Percentiles rank a stretch among this genome's conserved stretches.
These are phyloP conservation scores for Catotricha subobsoleta DNA, from an alignment of 2,888 invertebrate species.

Conservation along the genomic window DNA sequence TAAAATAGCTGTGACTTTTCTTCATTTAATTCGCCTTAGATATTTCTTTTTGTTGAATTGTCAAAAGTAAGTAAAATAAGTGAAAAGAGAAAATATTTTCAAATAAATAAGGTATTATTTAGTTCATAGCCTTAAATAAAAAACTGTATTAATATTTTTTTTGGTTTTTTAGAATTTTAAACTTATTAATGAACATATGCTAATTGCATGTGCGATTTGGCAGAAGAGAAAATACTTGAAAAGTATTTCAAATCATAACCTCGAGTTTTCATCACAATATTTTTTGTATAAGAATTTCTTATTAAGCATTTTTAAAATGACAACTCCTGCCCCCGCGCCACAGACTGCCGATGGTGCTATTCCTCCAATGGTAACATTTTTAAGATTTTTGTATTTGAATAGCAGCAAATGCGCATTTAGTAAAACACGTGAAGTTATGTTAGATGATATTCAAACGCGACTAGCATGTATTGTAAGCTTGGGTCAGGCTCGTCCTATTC, in stretches of 20 bases:
- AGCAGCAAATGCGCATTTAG: too few relatives aligned
- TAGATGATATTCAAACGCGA: not conserved
- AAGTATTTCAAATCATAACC: too few relatives aligned
- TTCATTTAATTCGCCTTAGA: too few relatives aligned
- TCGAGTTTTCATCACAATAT: too few relatives aligned
- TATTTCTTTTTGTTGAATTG: not conserved
- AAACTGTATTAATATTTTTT: too few relatives aligned
- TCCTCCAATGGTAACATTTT: not conserved
- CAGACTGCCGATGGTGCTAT: not conserved
- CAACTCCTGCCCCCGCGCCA: not conserved
- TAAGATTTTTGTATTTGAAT: not conserved
- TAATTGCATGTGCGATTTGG: too few relatives aligned
- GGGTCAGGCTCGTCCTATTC: not conserved
- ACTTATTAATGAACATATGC: too few relatives aligned
- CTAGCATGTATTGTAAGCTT: not conserved
- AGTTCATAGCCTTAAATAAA: too few relatives aligned
- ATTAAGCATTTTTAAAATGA: slow-evolving; percentile 1
- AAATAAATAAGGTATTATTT: not conserved
- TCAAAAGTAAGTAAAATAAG: not conserved
- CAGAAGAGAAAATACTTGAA: too few relatives aligned
- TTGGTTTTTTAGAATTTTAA: too few relatives aligned
- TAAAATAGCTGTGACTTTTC: too few relatives aligned
- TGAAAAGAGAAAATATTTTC: not conserved
- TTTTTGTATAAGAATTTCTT: not conserved
- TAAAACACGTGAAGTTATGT: not conserved